phyloP scores from a whole-genome alignment of 2,113 vertebrate genomes.

The Vimba vimba region DNA sequence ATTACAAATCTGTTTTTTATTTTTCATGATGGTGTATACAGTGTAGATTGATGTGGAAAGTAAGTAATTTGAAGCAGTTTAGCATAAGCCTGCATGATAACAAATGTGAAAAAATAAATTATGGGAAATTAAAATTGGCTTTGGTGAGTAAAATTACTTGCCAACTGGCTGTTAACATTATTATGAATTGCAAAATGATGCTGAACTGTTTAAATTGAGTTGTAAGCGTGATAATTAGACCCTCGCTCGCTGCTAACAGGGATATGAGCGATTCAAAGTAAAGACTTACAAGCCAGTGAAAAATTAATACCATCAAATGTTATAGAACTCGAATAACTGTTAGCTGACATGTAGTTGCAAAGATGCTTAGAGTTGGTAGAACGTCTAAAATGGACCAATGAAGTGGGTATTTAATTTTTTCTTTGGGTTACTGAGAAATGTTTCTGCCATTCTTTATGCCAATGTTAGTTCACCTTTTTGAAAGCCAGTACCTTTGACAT shows the following conservation, averaged over 20 bases:
- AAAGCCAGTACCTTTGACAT: slow-evolving; percentile 22
- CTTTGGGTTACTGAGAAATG: not conserved
- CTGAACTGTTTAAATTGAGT: too few species aligned
- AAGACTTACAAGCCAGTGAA: not conserved
- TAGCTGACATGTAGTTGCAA: too few species aligned
- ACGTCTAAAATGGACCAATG: too few species aligned
- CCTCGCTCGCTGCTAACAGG: not conserved
- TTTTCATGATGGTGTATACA: too few species aligned
- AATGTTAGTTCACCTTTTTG: not conserved
- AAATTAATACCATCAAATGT: not conserved
- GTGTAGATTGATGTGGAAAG: too few species aligned
- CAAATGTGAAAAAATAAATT: too few species aligned
- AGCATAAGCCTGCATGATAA: too few species aligned
- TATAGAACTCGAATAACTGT: not conserved
- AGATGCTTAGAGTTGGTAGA: too few species aligned
- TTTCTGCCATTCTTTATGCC: not conserved
- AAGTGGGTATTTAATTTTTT: not conserved
- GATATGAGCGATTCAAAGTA: not conserved
- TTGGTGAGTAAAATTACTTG: not conserved
- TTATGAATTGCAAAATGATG: not conserved
- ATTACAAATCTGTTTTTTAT: too few species aligned
- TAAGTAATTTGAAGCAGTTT: too few species aligned
- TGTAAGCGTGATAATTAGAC: not conserved
- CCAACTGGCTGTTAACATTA: not conserved
- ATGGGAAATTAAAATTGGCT: too few species aligned